Evolutionary conservation across 2,888 invertebrate genomes (phyloP).

Genomic region (Epirrhoe alternata): DNA sequence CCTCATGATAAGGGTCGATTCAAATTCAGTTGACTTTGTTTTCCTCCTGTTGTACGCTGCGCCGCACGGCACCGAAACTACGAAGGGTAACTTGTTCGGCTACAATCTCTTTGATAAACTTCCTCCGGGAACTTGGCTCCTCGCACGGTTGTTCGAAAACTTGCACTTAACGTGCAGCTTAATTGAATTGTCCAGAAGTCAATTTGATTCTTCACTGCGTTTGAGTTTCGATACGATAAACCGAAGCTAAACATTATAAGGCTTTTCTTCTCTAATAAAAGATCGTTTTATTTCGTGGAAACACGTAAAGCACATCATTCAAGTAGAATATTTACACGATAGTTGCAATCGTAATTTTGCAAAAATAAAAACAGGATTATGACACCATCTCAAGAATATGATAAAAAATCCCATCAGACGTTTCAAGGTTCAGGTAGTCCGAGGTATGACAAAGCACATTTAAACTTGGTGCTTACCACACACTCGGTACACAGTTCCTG

Average conservation of each 20-base stretch:
- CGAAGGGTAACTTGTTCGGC: constrained; percentile 74
- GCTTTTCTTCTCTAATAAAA: not conserved
- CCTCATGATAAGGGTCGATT: no score
- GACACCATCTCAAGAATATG: no score
- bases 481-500: no score
- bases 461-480: no score
- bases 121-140: constrained; percentile 67
- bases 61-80: constrained; percentile 39
- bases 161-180: constrained; percentile 78
- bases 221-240: constrained; percentile 37
- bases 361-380: no score
- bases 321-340: not conserved
- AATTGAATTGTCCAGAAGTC: constrained; percentile 82
- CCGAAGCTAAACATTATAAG: constrained; percentile 20
- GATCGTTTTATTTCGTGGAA: no score
- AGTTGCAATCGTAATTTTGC: no score
- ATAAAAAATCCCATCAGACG: no score
- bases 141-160: constrained; percentile 76
- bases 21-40: not conserved
- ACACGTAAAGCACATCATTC: not conserved
- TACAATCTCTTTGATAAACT: constrained; percentile 72
- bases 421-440: no score
- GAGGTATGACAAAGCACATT: no score
- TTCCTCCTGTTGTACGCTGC: constrained; percentile 2
- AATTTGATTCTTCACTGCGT: constrained; percentile 71